These are phyloP conservation scores for Vidua macroura DNA, from an alignment of 2,113 vertebrate species.

Conservation along the genomic window DNA sequence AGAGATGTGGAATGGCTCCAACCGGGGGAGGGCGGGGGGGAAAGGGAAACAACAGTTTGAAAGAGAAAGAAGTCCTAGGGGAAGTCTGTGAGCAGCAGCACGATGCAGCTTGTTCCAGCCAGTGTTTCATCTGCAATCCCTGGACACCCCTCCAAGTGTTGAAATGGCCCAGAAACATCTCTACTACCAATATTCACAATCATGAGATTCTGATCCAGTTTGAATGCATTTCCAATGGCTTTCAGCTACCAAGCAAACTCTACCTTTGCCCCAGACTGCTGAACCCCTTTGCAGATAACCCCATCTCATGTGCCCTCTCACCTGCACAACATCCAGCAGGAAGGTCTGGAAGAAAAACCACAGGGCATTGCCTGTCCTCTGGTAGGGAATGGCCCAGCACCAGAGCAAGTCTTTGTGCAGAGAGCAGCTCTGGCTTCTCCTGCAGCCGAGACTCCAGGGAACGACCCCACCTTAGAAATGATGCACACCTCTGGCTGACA, in stretches of 20 bases:
- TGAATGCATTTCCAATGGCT: not conserved
- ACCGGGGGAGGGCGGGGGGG: not conserved
- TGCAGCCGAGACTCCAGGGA: not conserved
- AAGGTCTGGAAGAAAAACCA: conserved; percentile 77
- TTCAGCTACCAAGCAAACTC: not conserved
- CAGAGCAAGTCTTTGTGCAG: conserved; percentile 71
- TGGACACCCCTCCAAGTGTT: not conserved
- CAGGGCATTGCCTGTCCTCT: conserved; percentile 63
- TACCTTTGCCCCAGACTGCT: not conserved
- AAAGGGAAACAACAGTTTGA: not conserved
- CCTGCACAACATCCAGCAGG: conserved; percentile 76
- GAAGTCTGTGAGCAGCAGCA: not conserved
- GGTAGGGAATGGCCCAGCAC: conserved; percentile 71
- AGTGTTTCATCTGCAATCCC: not conserved
- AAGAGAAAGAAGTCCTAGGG: not conserved
- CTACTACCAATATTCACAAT: not conserved
- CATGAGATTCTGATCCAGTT: not conserved
- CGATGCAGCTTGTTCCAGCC: rapidly evolving
- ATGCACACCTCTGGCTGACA: not conserved
- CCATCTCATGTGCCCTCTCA: not conserved
- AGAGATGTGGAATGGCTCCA: conserved; percentile 72
- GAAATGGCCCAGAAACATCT: not conserved
- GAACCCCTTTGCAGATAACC: not conserved
- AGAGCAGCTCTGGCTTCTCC: conserved; percentile 52
- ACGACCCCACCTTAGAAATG: not conserved